Percentiles rank a stretch among this genome's conserved stretches.
These are phyloP conservation scores for Glandiceps talaboti DNA, from an alignment of 53 echinoderm and acorn worm genomes.

Conservation along the genomic window DNA sequence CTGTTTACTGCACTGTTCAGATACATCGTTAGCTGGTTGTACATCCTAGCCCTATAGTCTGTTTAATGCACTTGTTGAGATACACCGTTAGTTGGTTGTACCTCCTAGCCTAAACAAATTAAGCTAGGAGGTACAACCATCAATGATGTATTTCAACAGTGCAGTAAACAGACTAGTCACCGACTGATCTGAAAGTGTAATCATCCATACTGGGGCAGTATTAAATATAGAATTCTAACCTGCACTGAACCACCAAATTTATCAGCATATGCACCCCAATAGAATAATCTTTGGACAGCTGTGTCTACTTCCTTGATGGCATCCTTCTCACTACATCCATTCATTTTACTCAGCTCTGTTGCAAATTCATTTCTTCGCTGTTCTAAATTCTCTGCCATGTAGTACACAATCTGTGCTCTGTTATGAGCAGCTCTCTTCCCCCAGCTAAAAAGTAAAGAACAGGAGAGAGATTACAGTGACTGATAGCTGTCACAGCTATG, in stretches of 20 bases:
- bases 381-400: constrained; percentile 98
- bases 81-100: too few species aligned
- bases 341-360: constrained; percentile 40
- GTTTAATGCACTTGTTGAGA: too few species aligned
- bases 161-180: too few species aligned
- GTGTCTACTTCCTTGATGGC: constrained; percentile 75
- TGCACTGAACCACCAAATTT: constrained; percentile 94
- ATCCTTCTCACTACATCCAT: constrained; percentile 52
- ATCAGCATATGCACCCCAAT: constrained; percentile 99
- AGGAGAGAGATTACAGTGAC: not conserved
- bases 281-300: constrained; percentile 82
- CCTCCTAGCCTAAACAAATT: too few species aligned
- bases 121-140: too few species aligned
- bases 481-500: not conserved
- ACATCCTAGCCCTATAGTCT: too few species aligned
- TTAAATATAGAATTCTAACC: too few species aligned
- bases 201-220: too few species aligned
- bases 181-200: too few species aligned
- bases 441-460: constrained; percentile 54
- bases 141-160: too few species aligned
- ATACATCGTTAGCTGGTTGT: too few species aligned
- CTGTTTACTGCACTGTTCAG: too few species aligned
- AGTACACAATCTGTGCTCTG: constrained; percentile 98
- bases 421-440: constrained; percentile 98
- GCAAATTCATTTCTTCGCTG: constrained; percentile 65